A percentile compares a stretch with the other conserved stretches of the same genome.
phyloP scores from a whole-genome alignment of 2,888 invertebrate species.

The Dromius quadrimaculatus region DNA sequence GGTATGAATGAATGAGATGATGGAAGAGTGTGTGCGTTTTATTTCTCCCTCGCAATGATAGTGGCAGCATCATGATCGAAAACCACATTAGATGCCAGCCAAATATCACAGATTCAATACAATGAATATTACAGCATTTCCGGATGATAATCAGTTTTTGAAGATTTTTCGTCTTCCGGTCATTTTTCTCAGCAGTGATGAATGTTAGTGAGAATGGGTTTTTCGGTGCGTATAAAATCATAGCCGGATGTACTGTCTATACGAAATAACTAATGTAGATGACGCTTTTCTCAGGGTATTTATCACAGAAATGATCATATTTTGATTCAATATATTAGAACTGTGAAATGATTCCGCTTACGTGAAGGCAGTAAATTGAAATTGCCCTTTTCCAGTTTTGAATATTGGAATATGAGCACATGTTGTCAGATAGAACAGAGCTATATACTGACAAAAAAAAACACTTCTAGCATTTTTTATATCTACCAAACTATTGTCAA shows the following conservation, averaged over 20 bases:
- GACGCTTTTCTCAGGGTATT: neutral
- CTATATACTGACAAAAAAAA: no score
- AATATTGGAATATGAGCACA: no score
- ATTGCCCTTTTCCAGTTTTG: no score
- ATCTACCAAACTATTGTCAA: no score
- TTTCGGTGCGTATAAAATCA: neutral
- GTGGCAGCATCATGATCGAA: neutral
- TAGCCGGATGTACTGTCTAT: constrained; percentile 27
- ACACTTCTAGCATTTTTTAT: no score
- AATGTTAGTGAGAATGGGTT: constrained; percentile 6
- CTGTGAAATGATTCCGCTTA: neutral
- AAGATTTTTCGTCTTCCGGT: constrained; percentile 30
- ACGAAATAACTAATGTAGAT: neutral
- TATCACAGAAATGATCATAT: no score
- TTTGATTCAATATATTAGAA: neutral
- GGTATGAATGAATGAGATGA: neutral
- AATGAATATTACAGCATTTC: constrained; percentile 44
- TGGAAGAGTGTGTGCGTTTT: neutral
- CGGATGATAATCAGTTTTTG: constrained; percentile 48
- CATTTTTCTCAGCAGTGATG: constrained; percentile 26
- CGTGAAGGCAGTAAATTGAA: no score
- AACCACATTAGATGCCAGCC: constrained; percentile 40
- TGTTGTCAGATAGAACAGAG: no score
- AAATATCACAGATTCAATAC: constrained; percentile 47
- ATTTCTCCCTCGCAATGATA: neutral